These are phyloP conservation scores for Coptodon bakossiorum DNA, from an alignment of 2,113 vertebrate genomes.

Conservation along the genomic window DNA sequence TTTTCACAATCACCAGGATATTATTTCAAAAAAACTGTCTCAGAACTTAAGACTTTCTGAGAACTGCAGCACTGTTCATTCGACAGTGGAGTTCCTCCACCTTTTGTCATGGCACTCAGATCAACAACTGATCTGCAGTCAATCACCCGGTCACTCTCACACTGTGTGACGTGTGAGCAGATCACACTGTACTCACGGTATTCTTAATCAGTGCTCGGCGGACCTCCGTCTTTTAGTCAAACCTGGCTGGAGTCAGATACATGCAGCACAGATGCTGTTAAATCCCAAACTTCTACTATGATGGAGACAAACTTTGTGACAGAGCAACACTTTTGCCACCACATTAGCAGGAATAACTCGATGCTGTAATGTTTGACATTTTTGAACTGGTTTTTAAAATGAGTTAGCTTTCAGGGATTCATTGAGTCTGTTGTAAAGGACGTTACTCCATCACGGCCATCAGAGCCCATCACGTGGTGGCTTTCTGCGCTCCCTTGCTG, in stretches of 20 bases:
- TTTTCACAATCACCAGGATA: background rate
- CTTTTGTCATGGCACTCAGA: background rate
- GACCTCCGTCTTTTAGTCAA: background rate
- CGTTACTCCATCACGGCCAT: background rate
- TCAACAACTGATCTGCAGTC: background rate
- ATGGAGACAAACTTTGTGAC: background rate
- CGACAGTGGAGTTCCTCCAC: background rate
- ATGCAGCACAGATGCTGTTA: background rate
- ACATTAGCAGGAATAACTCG: background rate
- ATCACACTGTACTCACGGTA: background rate
- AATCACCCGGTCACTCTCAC: background rate
- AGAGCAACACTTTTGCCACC: background rate
- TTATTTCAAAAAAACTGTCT: background rate
- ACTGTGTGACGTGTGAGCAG: background rate
- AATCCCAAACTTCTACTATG: background rate
- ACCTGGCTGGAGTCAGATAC: background rate
- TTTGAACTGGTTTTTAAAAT: background rate
- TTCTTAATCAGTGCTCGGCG: background rate
- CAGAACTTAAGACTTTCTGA: background rate
- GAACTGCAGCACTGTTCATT: background rate
- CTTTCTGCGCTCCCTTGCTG: background rate
- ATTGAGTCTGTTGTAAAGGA: background rate
- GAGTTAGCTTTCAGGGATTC: background rate
- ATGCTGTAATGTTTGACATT: background rate
- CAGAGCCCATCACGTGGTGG: background rate